These are phyloP conservation scores for Zosterops lateralis DNA, from an alignment of 2,113 vertebrate genomes.

Conservation along the genomic window DNA sequence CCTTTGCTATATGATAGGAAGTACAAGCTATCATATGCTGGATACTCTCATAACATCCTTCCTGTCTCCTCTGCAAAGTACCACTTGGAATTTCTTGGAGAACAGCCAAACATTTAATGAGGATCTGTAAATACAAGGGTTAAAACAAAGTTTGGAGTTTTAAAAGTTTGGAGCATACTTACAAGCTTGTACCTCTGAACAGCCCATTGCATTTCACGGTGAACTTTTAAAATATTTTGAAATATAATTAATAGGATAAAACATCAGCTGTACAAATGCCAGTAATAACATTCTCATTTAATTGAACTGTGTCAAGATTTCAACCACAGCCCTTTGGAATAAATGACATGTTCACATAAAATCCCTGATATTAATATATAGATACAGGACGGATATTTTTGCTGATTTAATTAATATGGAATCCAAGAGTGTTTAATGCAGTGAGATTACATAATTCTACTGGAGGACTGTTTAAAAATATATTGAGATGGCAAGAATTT, in stretches of 20 bases:
- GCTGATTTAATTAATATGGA: not conserved
- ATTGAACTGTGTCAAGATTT: not conserved
- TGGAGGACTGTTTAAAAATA: not conserved
- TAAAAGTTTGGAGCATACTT: not conserved
- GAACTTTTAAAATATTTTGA: not conserved
- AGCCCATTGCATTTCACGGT: not conserved
- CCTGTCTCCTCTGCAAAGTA: constrained; percentile 71
- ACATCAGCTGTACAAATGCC: not conserved
- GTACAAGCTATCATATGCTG: constrained; percentile 91
- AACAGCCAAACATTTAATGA: constrained; percentile 86
- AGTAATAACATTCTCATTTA: not conserved
- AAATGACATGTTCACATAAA: not conserved
- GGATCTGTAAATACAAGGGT: constrained; percentile 77
- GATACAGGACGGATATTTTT: not conserved
- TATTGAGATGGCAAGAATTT: not conserved
- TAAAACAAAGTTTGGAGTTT: not conserved
- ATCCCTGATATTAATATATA: not conserved
- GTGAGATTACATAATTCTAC: not conserved
- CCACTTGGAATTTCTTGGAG: constrained; percentile 81
- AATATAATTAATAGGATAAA: not conserved
- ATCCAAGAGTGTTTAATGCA: not conserved
- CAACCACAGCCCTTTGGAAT: not conserved
- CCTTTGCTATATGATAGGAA: constrained; percentile 87
- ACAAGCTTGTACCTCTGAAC: not conserved
- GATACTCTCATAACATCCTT: constrained; percentile 74